These are phyloP conservation scores for Sarcophilus harrisii DNA, from an alignment of 2,797 vertebrate species.

Conservation along the genomic window DNA sequence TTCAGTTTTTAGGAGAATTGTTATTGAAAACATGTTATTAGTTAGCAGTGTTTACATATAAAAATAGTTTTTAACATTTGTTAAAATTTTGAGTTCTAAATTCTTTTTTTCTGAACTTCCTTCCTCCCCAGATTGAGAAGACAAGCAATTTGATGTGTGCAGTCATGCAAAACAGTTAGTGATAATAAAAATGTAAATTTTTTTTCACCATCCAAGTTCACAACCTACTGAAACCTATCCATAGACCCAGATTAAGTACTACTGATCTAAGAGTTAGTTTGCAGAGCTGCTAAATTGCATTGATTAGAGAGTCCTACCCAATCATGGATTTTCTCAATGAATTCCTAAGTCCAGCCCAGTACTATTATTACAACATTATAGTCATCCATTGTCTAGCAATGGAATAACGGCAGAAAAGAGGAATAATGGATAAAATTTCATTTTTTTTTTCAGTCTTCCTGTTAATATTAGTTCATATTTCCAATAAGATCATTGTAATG, in stretches of 20 bases:
- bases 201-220: neutral
- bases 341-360: neutral
- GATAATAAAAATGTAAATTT: neutral
- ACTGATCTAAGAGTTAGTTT: neutral
- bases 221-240: neutral
- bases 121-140: neutral
- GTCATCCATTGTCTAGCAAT: neutral
- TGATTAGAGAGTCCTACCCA: neutral
- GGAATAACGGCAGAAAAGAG: neutral
- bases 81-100: neutral
- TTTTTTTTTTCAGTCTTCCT: neutral
- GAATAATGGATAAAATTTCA: neutral
- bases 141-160: neutral
- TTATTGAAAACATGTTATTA: neutral
- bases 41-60: neutral
- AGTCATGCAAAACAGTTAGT: neutral
- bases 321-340: neutral
- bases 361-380: neutral
- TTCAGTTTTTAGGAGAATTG: neutral
- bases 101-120: neutral
- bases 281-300: neutral
- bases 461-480: neutral
- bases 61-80: neutral
- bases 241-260: neutral
- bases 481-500: neutral